phyloP scores from a whole-genome alignment of 64 coral and sea anemone genomes.

The Montipora cactus region DNA sequence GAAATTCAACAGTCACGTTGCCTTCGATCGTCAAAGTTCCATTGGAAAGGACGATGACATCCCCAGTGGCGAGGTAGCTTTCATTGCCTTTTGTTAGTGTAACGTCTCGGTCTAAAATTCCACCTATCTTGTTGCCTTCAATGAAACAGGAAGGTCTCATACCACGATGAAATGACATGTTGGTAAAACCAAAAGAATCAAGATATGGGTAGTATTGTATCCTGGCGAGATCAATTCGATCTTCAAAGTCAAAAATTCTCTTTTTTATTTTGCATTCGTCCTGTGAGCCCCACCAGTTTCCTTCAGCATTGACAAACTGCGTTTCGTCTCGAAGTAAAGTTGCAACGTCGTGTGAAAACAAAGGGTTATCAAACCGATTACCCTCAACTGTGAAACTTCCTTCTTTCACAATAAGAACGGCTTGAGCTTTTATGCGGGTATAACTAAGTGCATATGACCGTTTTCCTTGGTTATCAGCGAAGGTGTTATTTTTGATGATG shows the following conservation, averaged over 20 bases:
- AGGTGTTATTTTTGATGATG: slow-evolving; percentile 49
- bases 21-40: slow-evolving; percentile 50
- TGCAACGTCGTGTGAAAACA: slow-evolving; percentile 37
- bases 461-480: slow-evolving; percentile 11
- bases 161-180: neutral
- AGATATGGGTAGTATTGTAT: slow-evolving; percentile 68
- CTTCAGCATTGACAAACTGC: slow-evolving; percentile 19
- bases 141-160: slow-evolving; percentile 57
- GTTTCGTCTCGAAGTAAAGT: slow-evolving; percentile 36
- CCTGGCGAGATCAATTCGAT: slow-evolving; percentile 67
- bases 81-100: neutral
- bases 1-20: slow-evolving; percentile 71
- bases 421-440: slow-evolving; percentile 34
- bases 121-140: slow-evolving; percentile 35
- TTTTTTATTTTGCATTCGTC: slow-evolving; percentile 68
- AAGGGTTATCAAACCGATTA: slow-evolving; percentile 60
- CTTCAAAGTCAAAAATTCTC: slow-evolving; percentile 73
- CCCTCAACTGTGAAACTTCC: slow-evolving; percentile 59
- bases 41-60: slow-evolving; percentile 64
- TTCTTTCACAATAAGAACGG: slow-evolving; percentile 52
- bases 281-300: slow-evolving; percentile 79
- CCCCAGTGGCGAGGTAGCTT: slow-evolving; percentile 57
- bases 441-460: slow-evolving; percentile 33
- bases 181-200: neutral
- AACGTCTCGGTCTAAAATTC: slow-evolving; percentile 28